A percentile compares a stretch with the other conserved stretches of the same genome.
phyloP scores from a whole-genome alignment of 1,140 invertebrate genomes.

The Drosophila athabasca region DNA sequence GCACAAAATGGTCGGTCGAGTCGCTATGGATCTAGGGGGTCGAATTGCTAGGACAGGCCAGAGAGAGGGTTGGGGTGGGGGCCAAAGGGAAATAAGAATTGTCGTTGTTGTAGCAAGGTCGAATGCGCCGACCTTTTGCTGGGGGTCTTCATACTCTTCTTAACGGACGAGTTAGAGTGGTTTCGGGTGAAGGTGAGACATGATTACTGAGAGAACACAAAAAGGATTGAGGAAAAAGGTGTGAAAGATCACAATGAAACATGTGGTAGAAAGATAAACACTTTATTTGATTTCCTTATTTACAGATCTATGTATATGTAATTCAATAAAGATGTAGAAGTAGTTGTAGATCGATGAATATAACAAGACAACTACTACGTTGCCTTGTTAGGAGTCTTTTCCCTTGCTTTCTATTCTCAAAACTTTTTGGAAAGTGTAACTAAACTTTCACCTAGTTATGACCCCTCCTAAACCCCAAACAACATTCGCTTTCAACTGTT shows the following conservation, averaged over 20 bases:
- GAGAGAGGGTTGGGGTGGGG: background rate
- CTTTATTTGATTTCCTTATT: background rate
- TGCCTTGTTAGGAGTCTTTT: too few relatives aligned
- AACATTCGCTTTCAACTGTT: slow-evolving; percentile 45
- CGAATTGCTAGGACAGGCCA: background rate
- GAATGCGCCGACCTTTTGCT: slow-evolving; percentile 23
- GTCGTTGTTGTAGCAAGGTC: slow-evolving; percentile 46
- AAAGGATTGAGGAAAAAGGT: too few relatives aligned
- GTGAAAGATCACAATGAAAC: too few relatives aligned
- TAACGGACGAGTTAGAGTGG: background rate
- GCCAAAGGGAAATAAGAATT: slow-evolving; percentile 19
- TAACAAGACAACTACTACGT: too few relatives aligned
- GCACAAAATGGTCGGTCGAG: slow-evolving; percentile 40
- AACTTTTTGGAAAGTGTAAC: slow-evolving; percentile 30
- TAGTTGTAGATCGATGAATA: too few relatives aligned
- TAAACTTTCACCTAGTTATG: slow-evolving; percentile 1
- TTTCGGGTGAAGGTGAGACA: too few relatives aligned
- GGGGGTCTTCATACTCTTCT: slow-evolving; percentile 18
- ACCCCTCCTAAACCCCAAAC: background rate
- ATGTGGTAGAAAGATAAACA: too few relatives aligned
- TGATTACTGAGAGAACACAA: too few relatives aligned
- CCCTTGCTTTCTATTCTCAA: background rate
- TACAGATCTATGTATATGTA: too few relatives aligned
- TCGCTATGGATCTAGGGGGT: slow-evolving; percentile 11
- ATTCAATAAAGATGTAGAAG: too few relatives aligned